A percentile compares a stretch with the other conserved stretches of the same genome.
Evolutionary conservation across 2,888 invertebrate genomes (phyloP).

Genomic region (Drosophila paracracens): DNA sequence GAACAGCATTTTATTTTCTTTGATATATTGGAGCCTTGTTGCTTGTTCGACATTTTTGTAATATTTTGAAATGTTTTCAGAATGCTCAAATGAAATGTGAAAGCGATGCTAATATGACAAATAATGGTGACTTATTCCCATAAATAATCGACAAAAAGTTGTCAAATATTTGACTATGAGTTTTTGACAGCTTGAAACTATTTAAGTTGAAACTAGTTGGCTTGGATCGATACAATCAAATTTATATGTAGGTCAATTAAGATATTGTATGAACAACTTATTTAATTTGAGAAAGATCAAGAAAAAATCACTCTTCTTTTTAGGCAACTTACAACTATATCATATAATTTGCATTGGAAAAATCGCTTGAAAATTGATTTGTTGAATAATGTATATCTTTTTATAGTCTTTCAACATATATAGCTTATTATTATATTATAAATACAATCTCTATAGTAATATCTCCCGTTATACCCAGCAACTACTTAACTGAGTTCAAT

Average conservation of each 20-base stretch:
- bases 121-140: background rate
- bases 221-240: background rate
- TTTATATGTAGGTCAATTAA: background rate
- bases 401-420: background rate
- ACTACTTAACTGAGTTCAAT: background rate
- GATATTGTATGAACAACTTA: too few species aligned
- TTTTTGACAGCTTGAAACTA: background rate
- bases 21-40: background rate
- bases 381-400: background rate
- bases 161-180: background rate
- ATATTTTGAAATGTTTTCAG: background rate
- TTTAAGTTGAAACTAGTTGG: background rate
- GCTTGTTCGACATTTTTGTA: conserved; percentile 36
- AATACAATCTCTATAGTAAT: too few species aligned
- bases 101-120: background rate
- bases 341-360: background rate
- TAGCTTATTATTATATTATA: too few species aligned
- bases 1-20: conserved; percentile 32
- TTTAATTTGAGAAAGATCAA: too few species aligned
- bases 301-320: too few species aligned
- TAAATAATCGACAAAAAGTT: background rate
- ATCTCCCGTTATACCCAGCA: background rate
- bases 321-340: background rate
- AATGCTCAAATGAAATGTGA: background rate
- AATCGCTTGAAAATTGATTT: background rate